Conservation (phyloP, 2,113 vertebrate genomes). For the Pachycephala philippinensis region DNA sequence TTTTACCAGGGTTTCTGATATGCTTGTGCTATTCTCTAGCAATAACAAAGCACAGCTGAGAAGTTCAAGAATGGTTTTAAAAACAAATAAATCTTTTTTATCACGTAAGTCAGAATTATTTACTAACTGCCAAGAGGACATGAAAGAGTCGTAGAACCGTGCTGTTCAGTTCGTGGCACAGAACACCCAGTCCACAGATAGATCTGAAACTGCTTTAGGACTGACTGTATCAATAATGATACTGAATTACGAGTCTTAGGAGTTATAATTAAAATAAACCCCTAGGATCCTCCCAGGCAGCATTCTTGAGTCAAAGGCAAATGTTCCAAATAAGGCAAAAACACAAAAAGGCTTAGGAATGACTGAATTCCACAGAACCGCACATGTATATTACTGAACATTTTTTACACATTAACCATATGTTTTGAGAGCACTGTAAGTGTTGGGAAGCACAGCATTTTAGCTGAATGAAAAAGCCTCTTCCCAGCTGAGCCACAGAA, state of each 20-base stretch:
- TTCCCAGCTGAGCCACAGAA: background rate
- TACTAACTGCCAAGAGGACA: background rate
- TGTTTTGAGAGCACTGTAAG: background rate
- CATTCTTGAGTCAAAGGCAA: conserved; percentile 4
- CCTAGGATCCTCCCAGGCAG: background rate
- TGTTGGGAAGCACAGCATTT: background rate
- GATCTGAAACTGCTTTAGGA: background rate
- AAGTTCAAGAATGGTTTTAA: background rate
- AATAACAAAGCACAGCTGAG: background rate
- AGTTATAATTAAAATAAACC: conserved; percentile 18
- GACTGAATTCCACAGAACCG: background rate
- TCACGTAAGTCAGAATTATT: background rate
- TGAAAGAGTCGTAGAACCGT: rapidly evolving
- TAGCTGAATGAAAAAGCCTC: background rate
- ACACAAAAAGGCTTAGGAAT: background rate
- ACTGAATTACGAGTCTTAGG: background rate
- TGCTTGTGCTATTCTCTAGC: background rate
- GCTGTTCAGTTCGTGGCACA: background rate
- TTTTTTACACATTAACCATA: background rate
- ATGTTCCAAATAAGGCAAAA: conserved; percentile 39
- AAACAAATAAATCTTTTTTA: background rate
- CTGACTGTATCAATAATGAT: background rate
- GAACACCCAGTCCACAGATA: background rate
- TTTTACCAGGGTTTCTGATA: background rate
- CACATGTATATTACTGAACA: background rate